Evolutionary conservation across 2,113 vertebrate species (phyloP), one percentile per base, ranked within the genome.

Genomic region (Colius striatus): DNA sequence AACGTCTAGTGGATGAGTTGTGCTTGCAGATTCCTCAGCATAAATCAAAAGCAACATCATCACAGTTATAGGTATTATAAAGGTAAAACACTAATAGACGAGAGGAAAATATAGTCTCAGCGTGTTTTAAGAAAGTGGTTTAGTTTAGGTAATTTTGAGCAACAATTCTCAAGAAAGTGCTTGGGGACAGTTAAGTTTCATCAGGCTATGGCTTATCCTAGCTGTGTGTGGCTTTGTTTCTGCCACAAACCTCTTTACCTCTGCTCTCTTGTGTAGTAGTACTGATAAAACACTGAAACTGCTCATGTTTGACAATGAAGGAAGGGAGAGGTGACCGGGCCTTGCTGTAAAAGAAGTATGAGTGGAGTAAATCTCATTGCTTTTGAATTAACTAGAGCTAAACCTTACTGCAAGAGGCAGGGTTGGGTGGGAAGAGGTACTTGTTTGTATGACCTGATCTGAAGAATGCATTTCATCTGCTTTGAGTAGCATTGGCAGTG

Each of bases 101-200:
- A 68, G 38, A 86, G 41, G 63, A 86, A 91, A 94, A 84, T 65
- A 89, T 89, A 94, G 21, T 70, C 88, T 65, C 50, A 3, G 67
- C 72, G 55, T 53, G 9, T 20, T 81, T 85, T 57, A 53, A 94
- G 62, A 71, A 83, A 70, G 41, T 90, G 75, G 55, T 78, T 90
- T 87, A 62, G 87, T 95, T 90, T 57, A 87, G 92, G 50, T 92
- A 95, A 93, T 90, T 96, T 83, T 84, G 83, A 96, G 19, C 53
- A 77, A 71, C 67, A 63, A 5, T 85, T 95, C 79, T 95, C 72
- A 53, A 77, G 87, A 80, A 93, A 87, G 79, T 75, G 86, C 88
- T 78, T 68, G 57, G 79, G 92, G 90, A 89, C 48, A 78, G 85
- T 92, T 43, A 26, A 50, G 70, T 94, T 95, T 97, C 96, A 96